phyloP scores from a whole-genome alignment of 2,888 invertebrate species.

The Chydorus sphaericus region DNA sequence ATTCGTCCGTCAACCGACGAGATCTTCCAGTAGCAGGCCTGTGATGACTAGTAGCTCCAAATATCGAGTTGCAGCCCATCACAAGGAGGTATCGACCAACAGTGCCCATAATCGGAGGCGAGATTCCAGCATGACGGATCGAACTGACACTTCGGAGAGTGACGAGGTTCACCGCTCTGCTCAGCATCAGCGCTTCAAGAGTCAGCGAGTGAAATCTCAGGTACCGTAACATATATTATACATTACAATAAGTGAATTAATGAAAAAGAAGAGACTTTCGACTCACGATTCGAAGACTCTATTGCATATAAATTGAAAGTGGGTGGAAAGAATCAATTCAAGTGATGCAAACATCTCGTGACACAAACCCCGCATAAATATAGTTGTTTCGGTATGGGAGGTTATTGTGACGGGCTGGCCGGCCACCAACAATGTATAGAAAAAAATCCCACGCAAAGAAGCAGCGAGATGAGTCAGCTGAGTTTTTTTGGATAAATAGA shows the following conservation, averaged over 20 bases:
- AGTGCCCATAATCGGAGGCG: background rate
- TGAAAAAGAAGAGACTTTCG: background rate
- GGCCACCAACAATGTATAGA: too few relatives aligned
- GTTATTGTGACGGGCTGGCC: too few relatives aligned
- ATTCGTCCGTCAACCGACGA: background rate
- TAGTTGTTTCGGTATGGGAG: too few relatives aligned
- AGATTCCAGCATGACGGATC: conserved; percentile 6
- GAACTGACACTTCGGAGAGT: conserved; percentile 12
- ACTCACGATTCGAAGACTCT: background rate
- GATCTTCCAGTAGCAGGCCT: background rate
- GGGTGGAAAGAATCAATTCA: background rate
- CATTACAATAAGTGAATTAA: background rate
- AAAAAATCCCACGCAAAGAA: too few relatives aligned
- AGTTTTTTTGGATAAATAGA: too few relatives aligned
- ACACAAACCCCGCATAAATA: background rate
- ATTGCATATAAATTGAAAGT: background rate
- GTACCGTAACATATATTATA: too few relatives aligned
- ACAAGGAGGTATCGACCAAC: background rate
- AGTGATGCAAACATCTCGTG: background rate
- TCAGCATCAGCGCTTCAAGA: conserved; percentile 1
- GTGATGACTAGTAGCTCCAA: background rate
- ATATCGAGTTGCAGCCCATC: background rate
- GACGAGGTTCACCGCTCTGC: conserved; percentile 3
- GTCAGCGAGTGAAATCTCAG: background rate
- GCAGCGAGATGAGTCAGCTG: too few relatives aligned